These are phyloP conservation scores for Sarcophaga peregrina DNA, from an alignment of 1,140 invertebrate genomes.

Conservation along the genomic window DNA sequence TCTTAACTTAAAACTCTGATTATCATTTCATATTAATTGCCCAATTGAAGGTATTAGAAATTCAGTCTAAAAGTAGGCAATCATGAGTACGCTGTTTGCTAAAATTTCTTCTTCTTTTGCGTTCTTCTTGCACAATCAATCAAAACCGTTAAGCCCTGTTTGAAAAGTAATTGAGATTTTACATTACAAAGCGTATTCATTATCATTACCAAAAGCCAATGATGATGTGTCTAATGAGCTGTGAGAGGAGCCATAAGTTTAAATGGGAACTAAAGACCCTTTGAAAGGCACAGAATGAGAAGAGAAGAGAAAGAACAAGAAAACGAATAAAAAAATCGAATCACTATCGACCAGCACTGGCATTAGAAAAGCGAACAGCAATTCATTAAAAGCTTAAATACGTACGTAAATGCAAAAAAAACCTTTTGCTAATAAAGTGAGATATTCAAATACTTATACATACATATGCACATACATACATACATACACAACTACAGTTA, in stretches of 20 bases:
- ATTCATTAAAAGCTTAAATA: conserved; percentile 13
- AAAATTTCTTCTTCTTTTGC: neutral
- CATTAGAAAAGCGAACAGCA: neutral
- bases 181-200: neutral
- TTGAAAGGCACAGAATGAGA: neutral
- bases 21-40: too few relatives aligned
- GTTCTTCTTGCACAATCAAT: neutral
- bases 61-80: neutral
- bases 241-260: neutral
- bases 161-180: neutral
- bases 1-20: too few relatives aligned
- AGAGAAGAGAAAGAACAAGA: too few relatives aligned
- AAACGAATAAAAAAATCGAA: neutral
- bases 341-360: neutral
- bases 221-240: neutral
- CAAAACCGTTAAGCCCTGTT: neutral
- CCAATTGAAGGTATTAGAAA: too few relatives aligned
- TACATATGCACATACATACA: neutral
- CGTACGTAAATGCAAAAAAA: neutral
- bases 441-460: neutral
- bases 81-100: neutral
- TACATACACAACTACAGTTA: neutral
- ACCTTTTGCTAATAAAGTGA: neutral
- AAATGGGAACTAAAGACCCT: neutral
- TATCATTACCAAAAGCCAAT: conserved; percentile 9